A percentile compares a stretch with the other conserved stretches of the same genome.
Conservation (phyloP, 2,797 vertebrate species). For the Astyanax mexicanus region DNA sequence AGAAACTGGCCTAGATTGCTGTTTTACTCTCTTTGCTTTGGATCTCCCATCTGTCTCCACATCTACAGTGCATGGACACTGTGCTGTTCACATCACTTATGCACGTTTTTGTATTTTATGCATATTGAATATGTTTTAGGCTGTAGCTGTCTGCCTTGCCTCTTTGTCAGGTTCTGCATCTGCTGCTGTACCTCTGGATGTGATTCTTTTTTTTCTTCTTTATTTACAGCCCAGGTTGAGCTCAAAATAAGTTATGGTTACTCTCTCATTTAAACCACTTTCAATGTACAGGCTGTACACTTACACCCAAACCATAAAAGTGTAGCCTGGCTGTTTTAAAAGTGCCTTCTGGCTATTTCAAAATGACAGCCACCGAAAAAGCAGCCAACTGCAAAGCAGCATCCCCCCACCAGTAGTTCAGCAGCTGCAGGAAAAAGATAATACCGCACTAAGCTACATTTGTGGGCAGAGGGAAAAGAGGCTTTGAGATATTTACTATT, state of each 20-base stretch:
- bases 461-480: conserved; percentile 44
- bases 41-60: conserved; percentile 28
- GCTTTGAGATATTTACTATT: conserved; percentile 55
- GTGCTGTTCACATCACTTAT: background rate
- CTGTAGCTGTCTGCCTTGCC: background rate
- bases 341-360: conserved; percentile 27
- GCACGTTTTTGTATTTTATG: too few species aligned
- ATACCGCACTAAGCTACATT: conserved; percentile 56
- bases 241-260: background rate
- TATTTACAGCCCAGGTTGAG: too few species aligned
- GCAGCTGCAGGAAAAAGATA: conserved; percentile 50
- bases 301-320: conserved; percentile 48
- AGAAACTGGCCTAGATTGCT: conserved; percentile 12
- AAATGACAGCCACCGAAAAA: conserved; percentile 27
- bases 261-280: conserved; percentile 26
- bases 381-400: conserved; percentile 27
- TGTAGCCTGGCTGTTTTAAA: conserved; percentile 7
- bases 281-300: background rate
- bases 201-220: too few species aligned
- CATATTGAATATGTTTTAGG: background rate
- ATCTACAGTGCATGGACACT: background rate
- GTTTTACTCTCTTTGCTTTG: background rate
- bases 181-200: background rate
- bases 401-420: background rate
- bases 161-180: too few species aligned